Evolutionary conservation across 2,888 invertebrate species (phyloP).

Genomic region (Cecidostiba fungosa): DNA sequence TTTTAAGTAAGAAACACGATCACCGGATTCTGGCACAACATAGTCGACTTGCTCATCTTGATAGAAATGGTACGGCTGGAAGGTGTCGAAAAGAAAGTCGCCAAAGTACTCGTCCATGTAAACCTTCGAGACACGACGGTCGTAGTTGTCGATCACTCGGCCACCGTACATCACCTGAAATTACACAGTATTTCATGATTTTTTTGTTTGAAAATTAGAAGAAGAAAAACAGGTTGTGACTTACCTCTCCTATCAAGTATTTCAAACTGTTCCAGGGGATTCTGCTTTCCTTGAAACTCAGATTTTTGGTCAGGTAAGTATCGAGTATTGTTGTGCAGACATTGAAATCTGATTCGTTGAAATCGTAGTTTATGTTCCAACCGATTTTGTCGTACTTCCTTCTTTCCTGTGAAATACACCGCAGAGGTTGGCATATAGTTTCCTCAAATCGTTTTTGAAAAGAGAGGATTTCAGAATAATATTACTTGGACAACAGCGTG

Average conservation of each 20-base stretch:
- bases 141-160: constrained; percentile 94
- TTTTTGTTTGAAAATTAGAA: neutral
- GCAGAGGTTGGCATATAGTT: constrained; percentile 14
- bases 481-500: constrained; percentile 94
- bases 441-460: constrained; percentile 21
- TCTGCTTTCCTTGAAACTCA: constrained; percentile 82
- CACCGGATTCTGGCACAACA: constrained; percentile 86
- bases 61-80: constrained; percentile 96
- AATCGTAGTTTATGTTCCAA: constrained; percentile 97
- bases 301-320: constrained; percentile 90
- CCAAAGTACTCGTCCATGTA: constrained; percentile 98
- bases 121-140: constrained; percentile 91
- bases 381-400: constrained; percentile 96
- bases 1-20: constrained; percentile 86
- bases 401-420: constrained; percentile 84
- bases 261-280: constrained; percentile 96
- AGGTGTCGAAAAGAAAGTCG: constrained; percentile 94
- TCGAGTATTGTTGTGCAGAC: constrained; percentile 93
- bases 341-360: constrained; percentile 95
- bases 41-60: constrained; percentile 88
- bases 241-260: constrained; percentile 94
- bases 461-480: constrained; percentile 34
- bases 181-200: neutral
- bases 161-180: constrained; percentile 95
- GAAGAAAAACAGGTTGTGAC: neutral